Evolutionary conservation across 2,888 invertebrate genomes (phyloP), one percentile per base, ranked within the genome.

Genomic region (Nowickia ferox): DNA sequence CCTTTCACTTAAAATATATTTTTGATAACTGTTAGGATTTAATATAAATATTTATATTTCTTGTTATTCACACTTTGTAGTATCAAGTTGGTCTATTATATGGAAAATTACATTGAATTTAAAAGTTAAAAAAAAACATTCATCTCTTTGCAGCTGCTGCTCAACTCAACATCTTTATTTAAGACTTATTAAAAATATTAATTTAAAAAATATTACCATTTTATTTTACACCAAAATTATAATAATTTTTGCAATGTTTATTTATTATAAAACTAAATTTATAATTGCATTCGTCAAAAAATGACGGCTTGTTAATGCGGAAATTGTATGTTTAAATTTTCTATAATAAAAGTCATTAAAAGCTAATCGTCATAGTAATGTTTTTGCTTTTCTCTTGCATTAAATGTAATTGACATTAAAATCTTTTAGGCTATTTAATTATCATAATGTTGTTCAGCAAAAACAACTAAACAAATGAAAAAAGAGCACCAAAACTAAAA

Each of bases 1-100:
- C 77, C 80, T 84, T 84, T 81, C 81, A 77, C 74, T 48, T 11
- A 22, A 77, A 53, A 61, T 66, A 63, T 48, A 72, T 13, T 22
- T 68, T 17, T 19, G 19, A 79, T 38, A 30, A 65, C 66, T 75
- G 75, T 84, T 79, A 30, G 63, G 38, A 75, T 42, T 66, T 80
- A 55, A 48, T 57, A 46, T 71, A 1, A 46, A 8, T 30, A 65
- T 55, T 59, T 53, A 44, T 6, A 30, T 30, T 19, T 46, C 22
- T 10, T 53, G 1, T 57, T 44, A n/a, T 11, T 51, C 15, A 30
- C 30, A 30, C 6, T 30, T 30, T 48, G 53, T 55, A 15, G 17
- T n/a, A 30, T 42, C 8, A 57, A 48, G 8, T 11, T 15, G 61
- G 17, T 6, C 74, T 75, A 44, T 81, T 81, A 68, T 66, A 74